Evolutionary conservation across 2,113 vertebrate species (phyloP).

Genomic region (Oncorhynchus kisutch): DNA sequence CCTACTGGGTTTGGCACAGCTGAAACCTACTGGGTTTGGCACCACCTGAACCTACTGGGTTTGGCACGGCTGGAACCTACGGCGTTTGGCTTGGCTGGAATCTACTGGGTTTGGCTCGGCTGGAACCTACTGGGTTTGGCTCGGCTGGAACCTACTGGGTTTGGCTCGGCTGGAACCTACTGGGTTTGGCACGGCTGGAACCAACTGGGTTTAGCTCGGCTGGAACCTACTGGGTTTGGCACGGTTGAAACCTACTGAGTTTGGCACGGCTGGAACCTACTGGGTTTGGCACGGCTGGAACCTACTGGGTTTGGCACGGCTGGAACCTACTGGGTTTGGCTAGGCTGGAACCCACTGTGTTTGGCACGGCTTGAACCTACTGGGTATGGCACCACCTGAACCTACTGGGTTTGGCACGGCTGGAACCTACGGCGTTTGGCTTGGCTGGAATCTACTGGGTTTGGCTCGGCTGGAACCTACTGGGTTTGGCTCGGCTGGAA

Average conservation of each 20-base stretch:
- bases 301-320: no score
- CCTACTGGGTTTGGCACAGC: not conserved
- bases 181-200: not conserved
- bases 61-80: no score
- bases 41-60: accelerated
- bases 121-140: not conserved
- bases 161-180: not conserved
- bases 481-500: no score
- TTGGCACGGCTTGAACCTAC: no score
- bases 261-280: no score
- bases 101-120: not conserved
- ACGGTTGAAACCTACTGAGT: no score
- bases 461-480: no score
- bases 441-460: not conserved
- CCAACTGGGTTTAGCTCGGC: not conserved
- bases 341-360: no score
- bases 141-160: no score
- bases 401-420: not conserved
- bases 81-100: accelerated
- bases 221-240: not conserved
- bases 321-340: no score
- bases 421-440: not conserved
- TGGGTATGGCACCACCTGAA: not conserved
- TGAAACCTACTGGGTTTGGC: no score
- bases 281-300: no score